Conservation (phyloP, 2,888 invertebrate genomes). For the Drosophila nigricruria region DNA sequence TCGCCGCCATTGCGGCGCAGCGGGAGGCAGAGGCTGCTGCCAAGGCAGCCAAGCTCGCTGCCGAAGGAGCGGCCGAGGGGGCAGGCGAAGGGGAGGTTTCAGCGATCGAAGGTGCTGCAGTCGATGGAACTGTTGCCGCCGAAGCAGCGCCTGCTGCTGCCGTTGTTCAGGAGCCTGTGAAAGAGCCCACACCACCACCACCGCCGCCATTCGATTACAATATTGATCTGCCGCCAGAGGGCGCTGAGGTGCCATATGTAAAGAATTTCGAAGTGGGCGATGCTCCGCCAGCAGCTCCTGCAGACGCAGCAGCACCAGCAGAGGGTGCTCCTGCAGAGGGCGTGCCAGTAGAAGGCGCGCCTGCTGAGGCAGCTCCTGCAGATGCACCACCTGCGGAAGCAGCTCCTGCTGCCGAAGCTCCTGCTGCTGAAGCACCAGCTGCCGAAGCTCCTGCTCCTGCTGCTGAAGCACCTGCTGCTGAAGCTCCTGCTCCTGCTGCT, state of each 20-base stretch:
- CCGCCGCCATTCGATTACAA: constrained; percentile 85
- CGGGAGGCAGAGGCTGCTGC: constrained; percentile 53
- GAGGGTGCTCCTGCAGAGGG: constrained; percentile 55
- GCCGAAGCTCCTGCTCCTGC: constrained; percentile 47
- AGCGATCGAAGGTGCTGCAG: constrained; percentile 39
- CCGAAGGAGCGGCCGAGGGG: constrained; percentile 35
- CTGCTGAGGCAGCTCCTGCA: constrained; percentile 34
- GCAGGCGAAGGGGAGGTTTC: constrained; percentile 65
- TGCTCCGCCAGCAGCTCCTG: constrained; percentile 51
- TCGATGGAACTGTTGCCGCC: constrained; percentile 31
- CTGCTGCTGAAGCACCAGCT: constrained; percentile 55
- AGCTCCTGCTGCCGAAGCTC: constrained; percentile 46
- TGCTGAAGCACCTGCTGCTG: constrained; percentile 33
- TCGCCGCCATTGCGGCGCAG: constrained; percentile 79
- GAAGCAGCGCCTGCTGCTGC: constrained; percentile 42
- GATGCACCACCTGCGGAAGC: constrained; percentile 5
- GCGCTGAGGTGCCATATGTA: constrained; percentile 85
- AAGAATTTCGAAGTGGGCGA: constrained; percentile 84
- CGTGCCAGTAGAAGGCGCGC: constrained; percentile 44
- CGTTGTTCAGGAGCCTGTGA: constrained; percentile 63
- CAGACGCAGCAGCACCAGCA: constrained; percentile 27
- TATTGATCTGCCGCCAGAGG: constrained; percentile 85
- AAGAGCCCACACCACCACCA: constrained; percentile 83
- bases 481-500: constrained; percentile 34
- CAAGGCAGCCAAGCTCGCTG: constrained; percentile 47